These are phyloP conservation scores for Malthinus seriepunctatus DNA, from an alignment of 2,888 invertebrate species.

Conservation along the genomic window DNA sequence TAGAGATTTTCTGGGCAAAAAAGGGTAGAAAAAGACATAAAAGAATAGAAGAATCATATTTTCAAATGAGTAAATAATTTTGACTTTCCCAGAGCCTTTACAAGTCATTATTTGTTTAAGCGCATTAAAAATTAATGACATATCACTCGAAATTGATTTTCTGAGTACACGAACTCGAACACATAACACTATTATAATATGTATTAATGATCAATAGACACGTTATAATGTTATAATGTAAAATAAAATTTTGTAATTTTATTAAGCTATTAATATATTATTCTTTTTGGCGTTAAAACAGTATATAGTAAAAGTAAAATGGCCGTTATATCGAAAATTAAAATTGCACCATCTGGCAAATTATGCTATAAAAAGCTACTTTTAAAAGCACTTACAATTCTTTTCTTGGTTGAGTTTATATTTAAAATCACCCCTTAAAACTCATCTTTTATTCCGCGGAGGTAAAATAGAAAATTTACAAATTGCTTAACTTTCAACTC, in stretches of 20 bases:
- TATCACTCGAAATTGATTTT: too few species aligned
- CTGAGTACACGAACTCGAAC: too few species aligned
- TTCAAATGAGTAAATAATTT: too few species aligned
- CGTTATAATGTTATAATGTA: too few species aligned
- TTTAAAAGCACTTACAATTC: conserved; percentile 27
- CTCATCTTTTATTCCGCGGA: conserved; percentile 22
- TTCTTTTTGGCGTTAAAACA: conserved; percentile 6
- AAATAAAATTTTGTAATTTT: conserved; percentile 19
- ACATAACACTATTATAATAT: too few species aligned
- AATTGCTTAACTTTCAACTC: conserved; percentile 19
- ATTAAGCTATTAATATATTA: conserved; percentile 18
- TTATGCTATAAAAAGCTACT: conserved; percentile 25
- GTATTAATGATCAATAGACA: too few species aligned
- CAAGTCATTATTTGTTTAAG: too few species aligned
- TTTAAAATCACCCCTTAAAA: conserved; percentile 22
- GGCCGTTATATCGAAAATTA: conserved; percentile 25
- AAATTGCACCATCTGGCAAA: conserved; percentile 29
- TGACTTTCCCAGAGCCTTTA: too few species aligned
- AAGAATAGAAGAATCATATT: too few species aligned
- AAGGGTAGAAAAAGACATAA: too few species aligned
- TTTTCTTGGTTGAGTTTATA: conserved; percentile 21
- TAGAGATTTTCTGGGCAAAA: too few species aligned
- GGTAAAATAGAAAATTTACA: conserved; percentile 25
- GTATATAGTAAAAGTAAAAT: conserved; percentile 11
- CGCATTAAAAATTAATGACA: too few species aligned